Evolutionary conservation across 2,113 vertebrate species (phyloP), one percentile per base, ranked within the genome.

Genomic region (Rhabdornis inornatus): DNA sequence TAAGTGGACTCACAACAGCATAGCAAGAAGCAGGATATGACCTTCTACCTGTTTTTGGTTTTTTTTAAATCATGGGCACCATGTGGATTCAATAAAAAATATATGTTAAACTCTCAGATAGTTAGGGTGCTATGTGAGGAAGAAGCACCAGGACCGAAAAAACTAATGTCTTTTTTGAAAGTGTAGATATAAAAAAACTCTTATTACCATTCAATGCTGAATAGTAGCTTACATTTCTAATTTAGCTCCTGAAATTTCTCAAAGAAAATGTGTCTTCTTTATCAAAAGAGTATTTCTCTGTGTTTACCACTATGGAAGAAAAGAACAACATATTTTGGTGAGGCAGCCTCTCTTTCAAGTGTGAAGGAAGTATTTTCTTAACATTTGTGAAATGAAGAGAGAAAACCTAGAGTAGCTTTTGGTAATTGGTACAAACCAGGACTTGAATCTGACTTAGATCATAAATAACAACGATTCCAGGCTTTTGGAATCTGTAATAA

Each of bases 401-500:
- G 71, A 86, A 83, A 89, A 57, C 15, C 23, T 89, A 79, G 61
- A 94, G 78, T 82, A 37, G 14, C 33, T 90, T 92, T 83, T 89
- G 77, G 78, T 88, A 92, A 83, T 94, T 80, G 78, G 70, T 91
- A 83, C 55, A 88, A 92, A 91, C 55, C 31, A 74, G 70, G 79
- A 52, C 64, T 93, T 93, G 81, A 95, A 78, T 94, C 77, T 91
- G 15, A 83, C 85, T 96, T 80, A 90, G 90, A 90, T 90, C 79
- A 77, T 92, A 95, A 96, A 91, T 96, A 94, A 94, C 86, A 86
- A 76, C 6, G 1, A 85, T 95, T 95, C 92, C 85, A 91, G 60
- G 52, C 92, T 65, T 96, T 93, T 88, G 78, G 95, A 88, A 94
- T 88, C 64, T 81, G 68, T 64, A 96, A 63, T 95, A 93, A 90